Evolutionary conservation across 2,113 vertebrate species (phyloP).

Genomic region (Caranx ignobilis): DNA sequence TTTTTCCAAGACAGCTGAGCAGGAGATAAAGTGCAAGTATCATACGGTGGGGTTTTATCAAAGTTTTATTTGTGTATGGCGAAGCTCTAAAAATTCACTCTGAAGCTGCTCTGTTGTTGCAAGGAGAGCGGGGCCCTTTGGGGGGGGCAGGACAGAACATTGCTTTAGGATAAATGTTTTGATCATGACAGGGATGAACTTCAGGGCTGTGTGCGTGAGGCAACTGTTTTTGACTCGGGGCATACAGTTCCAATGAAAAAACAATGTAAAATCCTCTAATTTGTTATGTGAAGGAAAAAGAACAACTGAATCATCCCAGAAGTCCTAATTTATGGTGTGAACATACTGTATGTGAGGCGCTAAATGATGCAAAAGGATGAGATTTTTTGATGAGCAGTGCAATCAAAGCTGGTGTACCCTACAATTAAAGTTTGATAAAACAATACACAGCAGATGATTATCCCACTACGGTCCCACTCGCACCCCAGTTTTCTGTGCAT

Average conservation of each 20-base stretch:
- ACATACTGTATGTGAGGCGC: neutral
- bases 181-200: slow-evolving; percentile 49
- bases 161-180: slow-evolving; percentile 54
- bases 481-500: neutral
- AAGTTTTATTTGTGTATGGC: slow-evolving; percentile 60
- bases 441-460: slow-evolving; percentile 1
- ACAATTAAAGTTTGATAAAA: slow-evolving; percentile 16
- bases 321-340: slow-evolving; percentile 27
- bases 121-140: neutral
- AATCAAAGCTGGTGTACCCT: slow-evolving; percentile 24
- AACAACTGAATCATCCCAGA: slow-evolving; percentile 11
- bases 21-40: slow-evolving; percentile 43
- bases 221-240: slow-evolving; percentile 23
- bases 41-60: slow-evolving; percentile 54
- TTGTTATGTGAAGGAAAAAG: neutral
- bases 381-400: slow-evolving; percentile 5
- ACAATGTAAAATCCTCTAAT: slow-evolving; percentile 19
- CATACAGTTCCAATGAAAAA: slow-evolving; percentile 24
- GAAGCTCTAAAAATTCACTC: slow-evolving; percentile 45
- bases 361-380: slow-evolving; percentile 30
- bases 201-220: slow-evolving; percentile 29
- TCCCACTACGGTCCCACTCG: neutral
- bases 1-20: slow-evolving; percentile 44
- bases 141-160: slow-evolving; percentile 36
- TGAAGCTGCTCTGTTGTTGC: slow-evolving; percentile 49